Evolutionary conservation across 1,140 invertebrate genomes (phyloP), one percentile per base, ranked within the genome.

Genomic region (Drosophila sturtevanti): DNA sequence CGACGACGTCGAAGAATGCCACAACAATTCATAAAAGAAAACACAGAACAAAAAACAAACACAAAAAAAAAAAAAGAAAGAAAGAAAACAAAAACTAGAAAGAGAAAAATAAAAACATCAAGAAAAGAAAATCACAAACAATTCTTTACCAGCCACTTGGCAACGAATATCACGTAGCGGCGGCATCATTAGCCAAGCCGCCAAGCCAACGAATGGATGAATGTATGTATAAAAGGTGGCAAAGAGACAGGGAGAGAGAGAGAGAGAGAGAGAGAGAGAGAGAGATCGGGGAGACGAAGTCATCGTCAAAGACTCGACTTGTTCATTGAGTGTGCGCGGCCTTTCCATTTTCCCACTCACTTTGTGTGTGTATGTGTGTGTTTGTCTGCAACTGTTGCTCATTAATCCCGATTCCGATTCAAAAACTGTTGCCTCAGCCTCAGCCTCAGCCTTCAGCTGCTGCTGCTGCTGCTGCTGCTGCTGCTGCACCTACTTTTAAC

Each of bases 341-440:
- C 82, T 86, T 86, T 86, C 82, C 82, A 86, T 86, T 86, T 86
- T 86, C 81, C 81, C 81, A 86, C 81, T 86, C 81, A 86, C 81
- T 87, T 86, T 86, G 78, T 59, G 18, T 22, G 31, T 60, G 58
- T 58, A 9, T 31, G 48, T 63, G 16, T 64, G 61, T 37, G 67
- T 63, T 52, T 75, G 72, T 70, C 68, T 77, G 81, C 78, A 80
- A 85, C 78, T 85, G 81, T 77, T 85, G 81, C 81, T 86, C 81
- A 86, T 86, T 86, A 86, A 86, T 86, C 79, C 81, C 81, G 48
- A 73, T 59, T 74, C 71, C 54, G 72, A 84, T 80, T 80, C 62
- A 48, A 66, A 56, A 55, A 73, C 66, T 5, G 34, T 11, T 35
- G 34, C 34, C 12, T 1, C 34, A 1, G 10, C n/a, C n/a, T n/a